Evolutionary conservation across 2,888 invertebrate genomes (phyloP).

Genomic region (Lasiommata megera): DNA sequence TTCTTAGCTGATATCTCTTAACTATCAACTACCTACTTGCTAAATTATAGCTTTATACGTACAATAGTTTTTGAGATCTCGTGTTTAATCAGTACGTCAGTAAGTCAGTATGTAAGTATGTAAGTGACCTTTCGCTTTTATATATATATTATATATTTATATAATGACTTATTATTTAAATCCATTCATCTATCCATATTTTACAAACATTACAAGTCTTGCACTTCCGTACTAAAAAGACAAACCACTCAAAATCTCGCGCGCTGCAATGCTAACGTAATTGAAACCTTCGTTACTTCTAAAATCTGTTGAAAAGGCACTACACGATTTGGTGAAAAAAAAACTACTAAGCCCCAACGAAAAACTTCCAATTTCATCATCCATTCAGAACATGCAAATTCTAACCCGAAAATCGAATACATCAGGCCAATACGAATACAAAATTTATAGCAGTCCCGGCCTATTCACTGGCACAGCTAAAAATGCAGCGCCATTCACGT

Average conservation of each 20-base stretch:
- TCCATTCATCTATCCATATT: no score
- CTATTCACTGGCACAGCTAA: conserved; percentile 27
- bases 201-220: no score
- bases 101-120: no score
- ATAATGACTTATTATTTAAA: no score
- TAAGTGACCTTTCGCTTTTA: no score
- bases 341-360: background rate
- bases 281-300: background rate
- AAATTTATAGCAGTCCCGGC: conserved; percentile 26
- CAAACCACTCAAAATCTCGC: background rate
- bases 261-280: background rate
- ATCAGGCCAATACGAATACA: conserved; percentile 29
- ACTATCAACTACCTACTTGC: no score
- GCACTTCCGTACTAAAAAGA: background rate
- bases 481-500: conserved; percentile 29
- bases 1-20: no score
- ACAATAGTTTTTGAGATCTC: no score
- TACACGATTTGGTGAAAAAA: background rate
- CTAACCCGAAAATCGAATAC: conserved; percentile 26
- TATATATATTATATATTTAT: no score
- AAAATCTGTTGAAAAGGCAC: background rate
- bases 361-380: conserved; percentile 12
- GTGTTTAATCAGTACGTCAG: no score
- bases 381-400: conserved; percentile 25
- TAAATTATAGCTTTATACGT: no score